Percentiles rank a stretch among this genome's conserved stretches.
These are phyloP conservation scores for Leistus spinibarbis DNA, from an alignment of 2,888 invertebrate genomes.

Conservation along the genomic window DNA sequence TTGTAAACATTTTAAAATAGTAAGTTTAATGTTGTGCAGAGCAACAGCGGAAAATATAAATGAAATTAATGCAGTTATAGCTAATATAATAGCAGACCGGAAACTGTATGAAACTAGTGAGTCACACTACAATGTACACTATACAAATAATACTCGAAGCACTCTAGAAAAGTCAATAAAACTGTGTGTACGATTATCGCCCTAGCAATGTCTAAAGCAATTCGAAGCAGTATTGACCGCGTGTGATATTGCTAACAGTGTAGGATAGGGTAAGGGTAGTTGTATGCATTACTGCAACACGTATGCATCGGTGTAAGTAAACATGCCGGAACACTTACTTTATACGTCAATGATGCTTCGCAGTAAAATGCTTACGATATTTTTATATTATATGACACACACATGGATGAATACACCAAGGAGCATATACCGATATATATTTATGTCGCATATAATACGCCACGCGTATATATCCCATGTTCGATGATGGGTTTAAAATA, in stretches of 20 bases:
- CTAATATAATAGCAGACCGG: too few species aligned
- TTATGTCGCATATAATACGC: not conserved
- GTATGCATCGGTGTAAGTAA: not conserved
- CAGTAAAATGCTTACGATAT: not conserved
- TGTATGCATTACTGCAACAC: not conserved
- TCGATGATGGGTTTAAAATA: not conserved
- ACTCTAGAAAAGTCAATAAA: not conserved
- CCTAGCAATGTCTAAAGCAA: not conserved
- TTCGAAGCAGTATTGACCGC: not conserved
- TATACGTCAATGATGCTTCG: not conserved
- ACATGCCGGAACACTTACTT: not conserved
- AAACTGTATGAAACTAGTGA: too few species aligned
- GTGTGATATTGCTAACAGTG: not conserved
- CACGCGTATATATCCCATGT: not conserved
- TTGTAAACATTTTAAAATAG: too few species aligned
- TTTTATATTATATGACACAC: not conserved
- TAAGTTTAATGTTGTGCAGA: too few species aligned
- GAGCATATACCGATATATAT: not conserved
- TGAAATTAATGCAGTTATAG: too few species aligned
- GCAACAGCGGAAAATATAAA: too few species aligned
- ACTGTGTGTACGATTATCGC: not conserved
- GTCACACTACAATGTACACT: not conserved
- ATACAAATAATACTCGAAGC: not conserved
- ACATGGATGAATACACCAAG: too few species aligned
- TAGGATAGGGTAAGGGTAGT: not conserved